Conservation (phyloP, 2,888 invertebrate species). For the Sarcophaga caerulescens region DNA sequence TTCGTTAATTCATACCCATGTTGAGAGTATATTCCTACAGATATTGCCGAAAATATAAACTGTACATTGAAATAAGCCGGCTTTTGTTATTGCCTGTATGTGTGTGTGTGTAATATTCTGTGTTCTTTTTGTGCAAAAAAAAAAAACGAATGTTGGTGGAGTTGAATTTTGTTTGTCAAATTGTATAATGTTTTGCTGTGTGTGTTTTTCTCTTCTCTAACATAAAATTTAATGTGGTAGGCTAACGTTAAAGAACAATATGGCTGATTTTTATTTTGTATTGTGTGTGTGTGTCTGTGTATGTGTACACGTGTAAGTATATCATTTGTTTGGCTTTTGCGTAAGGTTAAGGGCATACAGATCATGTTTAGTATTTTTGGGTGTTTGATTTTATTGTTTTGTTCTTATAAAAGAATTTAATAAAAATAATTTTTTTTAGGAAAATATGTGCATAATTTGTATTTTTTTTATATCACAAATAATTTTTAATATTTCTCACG, state of each 20-base stretch:
- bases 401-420: no score
- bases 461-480: no score
- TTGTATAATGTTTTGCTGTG: not conserved
- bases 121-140: constrained; percentile 16
- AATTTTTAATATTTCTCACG: no score
- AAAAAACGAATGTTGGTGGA: not conserved
- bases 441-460: no score
- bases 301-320: not conserved
- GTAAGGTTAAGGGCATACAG: constrained; percentile 55
- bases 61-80: constrained; percentile 21
- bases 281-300: not conserved
- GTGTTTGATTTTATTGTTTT: no score
- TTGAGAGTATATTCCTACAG: not conserved
- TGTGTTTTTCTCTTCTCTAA: constrained; percentile 68
- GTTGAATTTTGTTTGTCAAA: constrained; percentile 10
- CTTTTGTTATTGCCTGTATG: not conserved
- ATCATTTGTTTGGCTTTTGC: constrained; percentile 25
- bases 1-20: constrained; percentile 43
- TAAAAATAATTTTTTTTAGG: no score
- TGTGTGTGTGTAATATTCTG: not conserved
- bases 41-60: not conserved
- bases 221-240: constrained; percentile 78
- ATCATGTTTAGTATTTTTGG: no score
- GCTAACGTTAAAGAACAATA: constrained; percentile 70
- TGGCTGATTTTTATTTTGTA: no score